Conservation (phyloP, 2,113 vertebrate genomes). For the Halcyon senegalensis region DNA sequence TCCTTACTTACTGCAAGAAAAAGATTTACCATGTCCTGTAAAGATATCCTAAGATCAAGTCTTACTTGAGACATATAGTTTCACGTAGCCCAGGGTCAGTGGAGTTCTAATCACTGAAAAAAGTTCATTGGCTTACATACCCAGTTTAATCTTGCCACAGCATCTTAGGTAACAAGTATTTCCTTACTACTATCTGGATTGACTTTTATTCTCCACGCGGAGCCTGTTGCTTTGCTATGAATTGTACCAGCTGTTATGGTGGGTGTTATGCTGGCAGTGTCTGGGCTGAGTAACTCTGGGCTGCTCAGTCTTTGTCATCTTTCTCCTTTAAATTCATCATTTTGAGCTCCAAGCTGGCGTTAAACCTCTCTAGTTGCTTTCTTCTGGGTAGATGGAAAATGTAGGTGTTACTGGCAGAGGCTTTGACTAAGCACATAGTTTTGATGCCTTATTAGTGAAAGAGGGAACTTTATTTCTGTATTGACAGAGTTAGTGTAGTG, state of each 20-base stretch:
- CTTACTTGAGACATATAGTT: not conserved
- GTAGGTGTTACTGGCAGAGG: not conserved
- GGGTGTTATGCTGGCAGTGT: not conserved
- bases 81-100: not conserved
- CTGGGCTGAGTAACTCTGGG: not conserved
- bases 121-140: not conserved
- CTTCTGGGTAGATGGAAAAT: not conserved
- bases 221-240: not conserved
- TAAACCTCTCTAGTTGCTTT: not conserved
- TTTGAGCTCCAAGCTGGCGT: not conserved
- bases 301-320: not conserved
- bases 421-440: not conserved
- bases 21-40: not conserved
- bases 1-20: not conserved
- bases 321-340: not conserved
- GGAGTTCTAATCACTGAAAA: not conserved
- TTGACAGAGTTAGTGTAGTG: not conserved
- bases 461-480: not conserved
- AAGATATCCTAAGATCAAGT: not conserved
- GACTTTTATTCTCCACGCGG: not conserved
- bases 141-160: not conserved
- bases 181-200: not conserved
- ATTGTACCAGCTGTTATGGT: not conserved
- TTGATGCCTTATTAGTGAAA: not conserved
- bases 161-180: not conserved